These are phyloP conservation scores for Tetheella fluctuosa DNA, from an alignment of 2,888 invertebrate species.

Conservation along the genomic window DNA sequence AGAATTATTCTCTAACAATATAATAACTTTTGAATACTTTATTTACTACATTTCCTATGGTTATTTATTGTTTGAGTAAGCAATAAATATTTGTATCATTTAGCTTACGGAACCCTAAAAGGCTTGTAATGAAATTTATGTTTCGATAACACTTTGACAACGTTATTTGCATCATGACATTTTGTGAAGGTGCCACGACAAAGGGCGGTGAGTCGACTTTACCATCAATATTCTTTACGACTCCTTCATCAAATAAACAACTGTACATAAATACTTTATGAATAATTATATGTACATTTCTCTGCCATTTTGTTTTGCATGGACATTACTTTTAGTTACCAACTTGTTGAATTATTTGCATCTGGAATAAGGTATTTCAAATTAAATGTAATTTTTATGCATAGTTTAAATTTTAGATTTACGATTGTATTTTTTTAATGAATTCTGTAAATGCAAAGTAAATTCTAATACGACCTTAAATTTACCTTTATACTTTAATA, in stretches of 20 bases:
- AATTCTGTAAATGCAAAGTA: too few species aligned
- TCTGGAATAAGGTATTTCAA: not conserved
- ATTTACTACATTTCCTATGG: too few species aligned
- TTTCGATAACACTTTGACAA: conserved; percentile 22
- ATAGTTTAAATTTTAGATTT: not conserved
- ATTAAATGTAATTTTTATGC: not conserved
- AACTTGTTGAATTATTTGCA: too few species aligned
- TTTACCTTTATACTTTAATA: too few species aligned
- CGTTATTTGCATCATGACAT: conserved; percentile 23
- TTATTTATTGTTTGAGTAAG: not conserved
- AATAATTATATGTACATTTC: too few species aligned
- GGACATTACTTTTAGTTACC: too few species aligned
- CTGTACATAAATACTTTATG: conserved; percentile 3
- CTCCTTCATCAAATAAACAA: not conserved
- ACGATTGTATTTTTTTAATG: not conserved
- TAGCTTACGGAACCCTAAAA: conserved; percentile 13
- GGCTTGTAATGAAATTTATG: conserved; percentile 28
- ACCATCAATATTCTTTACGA: not conserved
- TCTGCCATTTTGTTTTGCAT: too few species aligned
- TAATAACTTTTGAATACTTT: not conserved
- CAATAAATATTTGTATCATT: not conserved
- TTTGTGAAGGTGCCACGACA: conserved; percentile 18
- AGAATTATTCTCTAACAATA: not conserved
- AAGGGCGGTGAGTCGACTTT: conserved; percentile 1
- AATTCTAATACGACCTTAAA: too few species aligned